Conservation (phyloP, 2,797 vertebrate genomes). For the Rhincodon typus region DNA sequence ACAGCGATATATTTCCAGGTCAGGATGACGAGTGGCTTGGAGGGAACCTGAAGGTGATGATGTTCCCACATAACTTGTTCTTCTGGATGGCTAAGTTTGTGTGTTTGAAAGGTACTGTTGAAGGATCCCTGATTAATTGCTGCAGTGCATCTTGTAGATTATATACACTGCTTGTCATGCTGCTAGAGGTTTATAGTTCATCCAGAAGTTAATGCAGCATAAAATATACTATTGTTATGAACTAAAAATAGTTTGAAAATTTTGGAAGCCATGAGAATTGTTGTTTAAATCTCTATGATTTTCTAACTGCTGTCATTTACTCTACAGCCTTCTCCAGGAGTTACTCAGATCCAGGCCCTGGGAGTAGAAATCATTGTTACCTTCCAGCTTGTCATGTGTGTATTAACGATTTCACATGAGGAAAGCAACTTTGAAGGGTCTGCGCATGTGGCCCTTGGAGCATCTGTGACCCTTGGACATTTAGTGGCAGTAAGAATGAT, state of each 20-base stretch:
- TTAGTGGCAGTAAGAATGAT: constrained; percentile 43
- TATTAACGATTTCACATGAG: constrained; percentile 39
- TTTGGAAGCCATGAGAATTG: background rate
- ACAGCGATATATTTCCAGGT: too few relatives aligned
- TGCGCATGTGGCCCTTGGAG: constrained; percentile 36
- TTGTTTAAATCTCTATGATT: background rate
- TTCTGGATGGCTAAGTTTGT: background rate
- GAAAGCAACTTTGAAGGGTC: constrained; percentile 37
- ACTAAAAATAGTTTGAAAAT: background rate
- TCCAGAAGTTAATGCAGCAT: background rate
- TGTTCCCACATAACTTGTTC: background rate
- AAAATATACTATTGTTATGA: background rate
- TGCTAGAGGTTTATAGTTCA: background rate
- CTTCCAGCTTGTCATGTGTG: constrained; percentile 45
- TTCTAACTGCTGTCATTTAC: background rate
- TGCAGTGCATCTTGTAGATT: background rate
- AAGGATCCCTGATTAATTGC: too few relatives aligned
- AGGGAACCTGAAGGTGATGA: too few relatives aligned
- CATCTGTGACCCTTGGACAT: constrained; percentile 45
- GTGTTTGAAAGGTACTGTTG: background rate
- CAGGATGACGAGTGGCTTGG: too few relatives aligned
- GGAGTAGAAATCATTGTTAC: constrained; percentile 41
- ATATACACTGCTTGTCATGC: background rate
- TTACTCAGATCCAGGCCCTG: constrained; percentile 43
- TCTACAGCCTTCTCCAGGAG: constrained; percentile 41